These are phyloP conservation scores for Hylaea fasciaria DNA, from an alignment of 2,888 invertebrate species.

Conservation along the genomic window DNA sequence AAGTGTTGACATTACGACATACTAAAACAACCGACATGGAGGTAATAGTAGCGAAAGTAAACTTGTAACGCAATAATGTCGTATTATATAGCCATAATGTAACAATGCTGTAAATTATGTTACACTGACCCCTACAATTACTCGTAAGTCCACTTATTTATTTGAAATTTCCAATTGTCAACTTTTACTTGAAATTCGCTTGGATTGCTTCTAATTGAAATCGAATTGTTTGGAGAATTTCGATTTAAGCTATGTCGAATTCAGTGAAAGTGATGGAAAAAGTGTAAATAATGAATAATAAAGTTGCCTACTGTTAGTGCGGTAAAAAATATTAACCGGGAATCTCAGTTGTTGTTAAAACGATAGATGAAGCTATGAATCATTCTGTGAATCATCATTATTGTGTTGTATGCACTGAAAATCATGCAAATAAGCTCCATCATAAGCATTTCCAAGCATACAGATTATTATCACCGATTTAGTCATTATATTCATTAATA, in stretches of 20 bases:
- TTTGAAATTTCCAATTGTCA: slow-evolving; percentile 9
- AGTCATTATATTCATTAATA: too few relatives aligned
- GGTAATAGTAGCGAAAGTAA: slow-evolving; percentile 6
- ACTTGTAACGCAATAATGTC: slow-evolving; percentile 1
- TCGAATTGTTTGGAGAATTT: slow-evolving; percentile 34
- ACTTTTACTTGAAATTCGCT: slow-evolving; percentile 30
- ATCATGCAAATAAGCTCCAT: too few relatives aligned
- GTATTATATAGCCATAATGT: neutral
- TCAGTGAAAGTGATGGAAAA: slow-evolving; percentile 34
- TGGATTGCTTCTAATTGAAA: slow-evolving; percentile 34
- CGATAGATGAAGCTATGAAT: too few relatives aligned
- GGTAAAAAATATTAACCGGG: neutral
- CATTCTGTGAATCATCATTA: too few relatives aligned
- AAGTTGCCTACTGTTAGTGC: neutral
- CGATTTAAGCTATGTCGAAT: slow-evolving; percentile 35
- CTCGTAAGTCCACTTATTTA: slow-evolving; percentile 10
- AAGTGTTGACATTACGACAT: neutral
- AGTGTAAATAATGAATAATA: slow-evolving; percentile 15
- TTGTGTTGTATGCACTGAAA: too few relatives aligned
- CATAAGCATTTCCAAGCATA: too few relatives aligned
- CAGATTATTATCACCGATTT: too few relatives aligned
- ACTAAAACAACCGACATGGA: neutral
- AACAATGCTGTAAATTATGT: slow-evolving; percentile 3
- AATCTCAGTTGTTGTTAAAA: too few relatives aligned
- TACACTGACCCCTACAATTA: neutral